Evolutionary conservation across 1,140 invertebrate species (phyloP), one percentile per base, ranked within the genome.

Genomic region (Zophobas atratus): DNA sequence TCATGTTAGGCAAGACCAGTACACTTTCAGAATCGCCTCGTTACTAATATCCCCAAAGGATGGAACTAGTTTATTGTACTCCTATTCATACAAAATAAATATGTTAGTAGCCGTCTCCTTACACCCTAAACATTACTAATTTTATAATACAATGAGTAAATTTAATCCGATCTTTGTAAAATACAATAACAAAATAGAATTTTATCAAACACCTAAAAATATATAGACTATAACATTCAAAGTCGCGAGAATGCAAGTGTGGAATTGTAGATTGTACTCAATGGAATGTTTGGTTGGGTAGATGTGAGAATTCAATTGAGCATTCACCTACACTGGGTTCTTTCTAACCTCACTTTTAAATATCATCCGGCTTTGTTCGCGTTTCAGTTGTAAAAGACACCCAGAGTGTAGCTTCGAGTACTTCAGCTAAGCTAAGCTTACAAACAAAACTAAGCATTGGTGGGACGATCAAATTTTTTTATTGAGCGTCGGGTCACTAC

Each of bases 61-160:
- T 67, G 60, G 60, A 67, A 67, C 60, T n/a, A 32, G 49, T 67
- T 60, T 67, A 67, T 67, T 67, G 60, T 67, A 67, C 60, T 63
- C 60, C 60, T 67, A 67, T 43, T 32, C 41, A 63, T 63, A 39
- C 38, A 67, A 67, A 67, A 67, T 67, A 67, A 67, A 67, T 43
- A 38, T 36, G 38, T 67, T 67, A 67, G 60, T 67, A 67, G 60
- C 60, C 39, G 39, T 32, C 60, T 67, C 60, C 60, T 60, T 60
- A 39, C 2, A 51, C 49, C 49, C n/a, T 51, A 51, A 51, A 67
- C 38, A 41, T 20, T 38, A 67, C 60, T 6, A 67, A 67, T 20
- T 43, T 63, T 63, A 63, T 39, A 63, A 63, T 63, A 63, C 57
- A 63, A 63, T 38, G 36, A 63, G 34, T 63, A 43, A 46, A 67